These are phyloP conservation scores for Philotrypesis tridentata DNA, from an alignment of 1,140 invertebrate genomes.

Conservation along the genomic window DNA sequence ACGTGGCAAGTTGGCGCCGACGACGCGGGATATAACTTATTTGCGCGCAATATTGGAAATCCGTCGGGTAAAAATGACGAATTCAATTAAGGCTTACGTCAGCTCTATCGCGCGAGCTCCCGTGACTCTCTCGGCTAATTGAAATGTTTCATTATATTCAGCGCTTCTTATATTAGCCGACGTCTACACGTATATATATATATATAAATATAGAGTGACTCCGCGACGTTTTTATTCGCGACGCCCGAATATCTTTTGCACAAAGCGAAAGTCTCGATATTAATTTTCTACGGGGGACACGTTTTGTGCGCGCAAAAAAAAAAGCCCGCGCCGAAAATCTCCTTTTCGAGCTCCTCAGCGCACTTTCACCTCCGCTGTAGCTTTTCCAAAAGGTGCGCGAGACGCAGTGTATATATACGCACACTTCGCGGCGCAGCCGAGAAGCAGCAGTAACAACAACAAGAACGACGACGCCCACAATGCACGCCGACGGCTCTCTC, in stretches of 20 bases:
- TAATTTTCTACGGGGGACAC: too few relatives aligned
- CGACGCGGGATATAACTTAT: background rate
- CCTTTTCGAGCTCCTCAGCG: background rate
- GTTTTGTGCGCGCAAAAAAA: too few relatives aligned
- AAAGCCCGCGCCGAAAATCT: too few relatives aligned
- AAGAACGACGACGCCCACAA: background rate
- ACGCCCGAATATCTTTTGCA: background rate
- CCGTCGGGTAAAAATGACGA: background rate
- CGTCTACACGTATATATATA: too few relatives aligned
- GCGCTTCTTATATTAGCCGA: too few relatives aligned
- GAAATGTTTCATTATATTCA: background rate
- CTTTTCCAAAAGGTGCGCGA: too few relatives aligned
- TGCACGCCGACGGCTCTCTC: background rate
- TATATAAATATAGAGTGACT: too few relatives aligned
- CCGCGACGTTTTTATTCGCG: too few relatives aligned
- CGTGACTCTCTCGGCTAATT: background rate
- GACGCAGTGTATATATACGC: too few relatives aligned
- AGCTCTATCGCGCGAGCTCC: background rate
- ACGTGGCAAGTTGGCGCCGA: too few relatives aligned
- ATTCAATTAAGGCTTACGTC: background rate
- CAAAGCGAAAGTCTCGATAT: background rate
- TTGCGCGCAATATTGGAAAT: background rate
- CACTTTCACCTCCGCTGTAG: background rate
- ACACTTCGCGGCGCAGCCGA: too few relatives aligned
- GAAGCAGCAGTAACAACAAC: too few relatives aligned